Conservation (phyloP, 2,113 vertebrate species). For the Dromiciops gliroides region DNA sequence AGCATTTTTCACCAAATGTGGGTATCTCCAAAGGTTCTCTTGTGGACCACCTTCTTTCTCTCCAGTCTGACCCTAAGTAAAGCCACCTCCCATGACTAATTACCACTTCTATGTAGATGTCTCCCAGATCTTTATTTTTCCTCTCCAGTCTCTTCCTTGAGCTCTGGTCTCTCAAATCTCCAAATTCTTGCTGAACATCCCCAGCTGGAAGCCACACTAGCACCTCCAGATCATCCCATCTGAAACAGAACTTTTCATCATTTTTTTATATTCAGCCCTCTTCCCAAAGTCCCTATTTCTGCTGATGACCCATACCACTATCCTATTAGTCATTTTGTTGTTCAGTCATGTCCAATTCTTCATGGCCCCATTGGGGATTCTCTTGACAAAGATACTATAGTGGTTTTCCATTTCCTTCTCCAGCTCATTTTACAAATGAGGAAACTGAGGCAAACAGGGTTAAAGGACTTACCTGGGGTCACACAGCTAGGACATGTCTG, state of each 20-base stretch:
- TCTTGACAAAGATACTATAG: too few relatives aligned
- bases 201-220: background rate
- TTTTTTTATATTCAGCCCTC: background rate
- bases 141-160: background rate
- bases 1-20: background rate
- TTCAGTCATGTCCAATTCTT: too few relatives aligned
- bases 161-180: background rate
- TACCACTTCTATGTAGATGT: background rate
- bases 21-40: background rate
- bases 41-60: background rate
- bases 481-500: too few relatives aligned
- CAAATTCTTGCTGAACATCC: background rate
- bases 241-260: background rate
- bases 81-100: background rate
- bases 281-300: background rate
- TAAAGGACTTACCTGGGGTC: too few relatives aligned
- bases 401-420: too few relatives aligned
- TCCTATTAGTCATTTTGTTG: background rate
- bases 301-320: background rate
- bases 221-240: background rate
- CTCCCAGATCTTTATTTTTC: background rate
- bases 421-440: too few relatives aligned
- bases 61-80: background rate
- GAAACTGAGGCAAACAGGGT: too few relatives aligned
- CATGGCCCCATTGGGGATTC: too few relatives aligned